Evolutionary conservation across 1,140 invertebrate genomes (phyloP).

Genomic region (Drosophila serrata): DNA sequence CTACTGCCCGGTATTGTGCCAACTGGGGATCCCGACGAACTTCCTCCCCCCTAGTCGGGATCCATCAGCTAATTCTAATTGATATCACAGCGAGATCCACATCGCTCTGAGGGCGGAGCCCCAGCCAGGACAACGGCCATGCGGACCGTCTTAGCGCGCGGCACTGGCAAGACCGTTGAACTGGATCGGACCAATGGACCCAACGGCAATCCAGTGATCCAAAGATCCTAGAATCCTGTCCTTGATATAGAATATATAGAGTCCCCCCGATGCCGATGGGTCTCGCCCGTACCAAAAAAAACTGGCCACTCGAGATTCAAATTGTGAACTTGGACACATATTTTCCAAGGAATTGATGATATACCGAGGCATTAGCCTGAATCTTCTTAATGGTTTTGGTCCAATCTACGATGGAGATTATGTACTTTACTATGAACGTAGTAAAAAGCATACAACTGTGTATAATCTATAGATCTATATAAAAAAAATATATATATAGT

Average conservation of each 20-base stretch:
- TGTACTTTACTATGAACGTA: slow-evolving; percentile 85
- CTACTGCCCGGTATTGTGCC: slow-evolving; percentile 70
- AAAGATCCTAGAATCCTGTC: slow-evolving; percentile 1
- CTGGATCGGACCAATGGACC: slow-evolving; percentile 49
- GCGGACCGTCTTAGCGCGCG: slow-evolving; percentile 67
- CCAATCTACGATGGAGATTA: slow-evolving; percentile 85
- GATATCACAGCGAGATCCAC: slow-evolving; percentile 3
- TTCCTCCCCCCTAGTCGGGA: background rate
- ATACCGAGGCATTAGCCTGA: slow-evolving; percentile 80
- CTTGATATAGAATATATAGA: slow-evolving; percentile 44
- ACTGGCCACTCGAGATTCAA: background rate
- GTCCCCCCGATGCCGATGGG: slow-evolving; percentile 41
- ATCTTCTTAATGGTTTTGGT: slow-evolving; percentile 85
- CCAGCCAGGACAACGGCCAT: slow-evolving; percentile 65
- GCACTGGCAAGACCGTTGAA: slow-evolving; percentile 63
- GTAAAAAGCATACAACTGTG: slow-evolving; percentile 73
- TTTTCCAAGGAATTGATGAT: background rate
- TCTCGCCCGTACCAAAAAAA: slow-evolving; percentile 21
- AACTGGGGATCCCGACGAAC: slow-evolving; percentile 9
- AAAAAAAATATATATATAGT: background rate
- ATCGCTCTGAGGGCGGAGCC: slow-evolving; percentile 33
- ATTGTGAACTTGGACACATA: background rate
- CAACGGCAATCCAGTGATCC: slow-evolving; percentile 15
- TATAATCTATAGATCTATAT: slow-evolving; percentile 30
- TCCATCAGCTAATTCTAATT: slow-evolving; percentile 2